phyloP scores from a whole-genome alignment of 1,140 invertebrate species.

The Potamilus streckersoni region DNA sequence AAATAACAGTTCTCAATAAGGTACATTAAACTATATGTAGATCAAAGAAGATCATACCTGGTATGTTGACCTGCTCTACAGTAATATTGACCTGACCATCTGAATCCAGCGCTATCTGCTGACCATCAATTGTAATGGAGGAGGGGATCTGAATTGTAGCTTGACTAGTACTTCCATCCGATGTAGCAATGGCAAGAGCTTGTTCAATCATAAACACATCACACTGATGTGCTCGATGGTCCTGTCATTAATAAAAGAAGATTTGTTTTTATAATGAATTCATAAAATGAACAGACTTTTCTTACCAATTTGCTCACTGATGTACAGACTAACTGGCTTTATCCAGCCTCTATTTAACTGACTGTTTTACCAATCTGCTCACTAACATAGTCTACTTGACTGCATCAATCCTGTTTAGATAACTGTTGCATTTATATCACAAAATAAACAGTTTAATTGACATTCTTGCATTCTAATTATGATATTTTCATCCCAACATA shows the following conservation, averaged over 20 bases:
- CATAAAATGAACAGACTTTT: neutral
- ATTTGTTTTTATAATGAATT: neutral
- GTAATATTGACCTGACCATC: conserved; percentile 45
- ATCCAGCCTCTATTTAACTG: neutral
- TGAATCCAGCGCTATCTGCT: conserved; percentile 36
- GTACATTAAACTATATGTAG: too few relatives aligned
- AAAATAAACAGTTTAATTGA: too few relatives aligned
- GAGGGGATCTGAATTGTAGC: conserved; percentile 59
- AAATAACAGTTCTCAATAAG: too few relatives aligned
- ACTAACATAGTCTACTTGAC: too few relatives aligned
- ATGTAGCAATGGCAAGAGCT: conserved; percentile 55
- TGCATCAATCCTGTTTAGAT: too few relatives aligned
- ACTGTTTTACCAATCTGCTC: too few relatives aligned
- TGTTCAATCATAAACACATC: conserved; percentile 65
- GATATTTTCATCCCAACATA: too few relatives aligned
- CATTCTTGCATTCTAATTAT: too few relatives aligned
- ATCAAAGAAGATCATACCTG: conserved; percentile 27
- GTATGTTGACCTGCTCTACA: conserved; percentile 43
- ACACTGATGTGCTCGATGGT: conserved; percentile 58
- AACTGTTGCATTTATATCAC: too few relatives aligned
- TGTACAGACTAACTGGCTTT: neutral
- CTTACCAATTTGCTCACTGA: too few relatives aligned
- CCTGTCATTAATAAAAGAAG: conserved; percentile 39
- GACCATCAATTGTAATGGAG: conserved; percentile 32
- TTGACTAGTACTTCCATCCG: conserved; percentile 52